Base-by-base conservation (phyloP, 2,888 invertebrate species). In the Dorcus hopei region DNA sequence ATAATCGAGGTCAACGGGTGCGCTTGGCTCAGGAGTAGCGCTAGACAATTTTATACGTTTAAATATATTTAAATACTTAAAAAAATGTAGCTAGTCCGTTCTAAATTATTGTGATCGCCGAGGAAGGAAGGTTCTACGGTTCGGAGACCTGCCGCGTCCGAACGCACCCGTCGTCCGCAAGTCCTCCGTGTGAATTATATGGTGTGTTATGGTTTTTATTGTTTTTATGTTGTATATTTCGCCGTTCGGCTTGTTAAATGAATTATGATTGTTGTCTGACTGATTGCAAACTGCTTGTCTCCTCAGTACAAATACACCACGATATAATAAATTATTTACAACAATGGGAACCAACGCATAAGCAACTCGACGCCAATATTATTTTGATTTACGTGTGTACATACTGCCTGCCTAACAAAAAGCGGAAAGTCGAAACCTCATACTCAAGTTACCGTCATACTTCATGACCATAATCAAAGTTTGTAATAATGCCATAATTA, bases 291-390 rank as follows among this genome's bases (percentile, higher is more conserved):
- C 73, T 74, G 76, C 77, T 76, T 77, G 74, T 76, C 75, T 78
- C 76, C 76, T 76, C 77, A 78, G 77, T 79, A 79, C 78, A 79
- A 78, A 76, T 74, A 73, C 72, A 76, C 74, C 75, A 76, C 74
- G 73, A 74, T 76, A 75, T 75, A 74, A 74, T 56, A 56, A 45
- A 45, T 45, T 45, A 45, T 19, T 45, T 45, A 45, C 16, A 42
- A 16, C 11, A 42, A 42, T 14, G 26, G 26, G 26, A 33, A 33
- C 26, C 26, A 33, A 33, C 26, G 26, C 26, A 33, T 33, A 33
- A 33, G 26, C 26, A 33, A 33, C 26, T 33, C 26, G 26, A 33
- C 26, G 26, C 26, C 26, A 33, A 33, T 33, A 33, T 33, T 33
- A 33, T 33, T 33, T 33, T 33, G 26, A 33, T 33, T 33, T 33